Conservation (phyloP, 2,797 vertebrate genomes). For the Pipistrellus kuhlii region DNA sequence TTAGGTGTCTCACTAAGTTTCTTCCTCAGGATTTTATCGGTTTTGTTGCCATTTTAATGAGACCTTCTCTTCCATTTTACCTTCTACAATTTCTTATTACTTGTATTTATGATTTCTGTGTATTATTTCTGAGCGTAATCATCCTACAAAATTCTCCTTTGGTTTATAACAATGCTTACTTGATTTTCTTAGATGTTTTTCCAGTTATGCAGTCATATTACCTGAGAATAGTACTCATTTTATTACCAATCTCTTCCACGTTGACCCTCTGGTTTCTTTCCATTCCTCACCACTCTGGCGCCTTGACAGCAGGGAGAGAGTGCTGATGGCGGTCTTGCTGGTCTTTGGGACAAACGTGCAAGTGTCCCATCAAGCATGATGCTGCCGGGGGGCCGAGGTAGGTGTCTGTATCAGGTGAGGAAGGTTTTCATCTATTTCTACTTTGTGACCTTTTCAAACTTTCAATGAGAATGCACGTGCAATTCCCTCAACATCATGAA, state of each 20-base stretch:
- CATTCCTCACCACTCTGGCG: neutral
- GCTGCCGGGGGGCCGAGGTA: accelerated
- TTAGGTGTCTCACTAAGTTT: neutral
- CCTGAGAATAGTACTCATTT: neutral
- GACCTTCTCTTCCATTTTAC: neutral
- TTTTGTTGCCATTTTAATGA: neutral
- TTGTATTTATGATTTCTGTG: neutral
- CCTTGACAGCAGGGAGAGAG: neutral
- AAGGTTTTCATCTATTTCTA: neutral
- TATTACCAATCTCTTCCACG: accelerated
- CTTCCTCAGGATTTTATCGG: neutral
- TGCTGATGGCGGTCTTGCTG: accelerated
- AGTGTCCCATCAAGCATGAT: accelerated
- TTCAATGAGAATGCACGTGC: neutral
- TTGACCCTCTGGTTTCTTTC: neutral
- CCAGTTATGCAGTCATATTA: neutral
- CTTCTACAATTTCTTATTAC: neutral
- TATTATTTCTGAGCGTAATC: too few relatives aligned
- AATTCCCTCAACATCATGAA: accelerated
- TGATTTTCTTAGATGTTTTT: neutral
- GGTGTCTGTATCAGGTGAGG: accelerated
- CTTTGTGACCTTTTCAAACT: neutral
- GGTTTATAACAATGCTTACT: accelerated
- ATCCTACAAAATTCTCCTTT: too few relatives aligned
- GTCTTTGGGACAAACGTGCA: accelerated